Evolutionary conservation across 2,113 vertebrate species (phyloP).

Genomic region (Seriola rivoliana): DNA sequence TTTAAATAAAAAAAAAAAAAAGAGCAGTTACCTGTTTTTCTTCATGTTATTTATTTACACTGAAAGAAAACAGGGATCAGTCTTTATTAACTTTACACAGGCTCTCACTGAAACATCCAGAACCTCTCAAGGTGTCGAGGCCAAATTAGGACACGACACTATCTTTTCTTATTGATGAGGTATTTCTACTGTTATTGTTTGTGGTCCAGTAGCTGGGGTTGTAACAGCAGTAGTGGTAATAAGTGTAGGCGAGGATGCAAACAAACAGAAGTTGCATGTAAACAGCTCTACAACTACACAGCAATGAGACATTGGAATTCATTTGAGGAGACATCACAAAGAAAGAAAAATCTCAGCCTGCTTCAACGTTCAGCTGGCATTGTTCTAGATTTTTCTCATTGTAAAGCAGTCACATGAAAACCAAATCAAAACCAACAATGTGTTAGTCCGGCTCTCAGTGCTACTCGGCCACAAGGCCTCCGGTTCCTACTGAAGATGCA

Average conservation of each 20-base stretch:
- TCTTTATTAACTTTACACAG: background rate
- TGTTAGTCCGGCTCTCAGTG: background rate
- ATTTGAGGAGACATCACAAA: background rate
- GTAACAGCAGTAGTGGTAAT: background rate
- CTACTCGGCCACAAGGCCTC: too few relatives aligned
- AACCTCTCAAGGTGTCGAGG: background rate
- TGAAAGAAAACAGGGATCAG: background rate
- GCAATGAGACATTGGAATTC: background rate
- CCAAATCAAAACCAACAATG: background rate
- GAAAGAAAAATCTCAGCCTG: background rate
- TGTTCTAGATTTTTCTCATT: background rate
- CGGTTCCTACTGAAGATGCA: too few relatives aligned
- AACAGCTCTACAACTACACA: background rate
- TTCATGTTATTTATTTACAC: conserved; percentile 9
- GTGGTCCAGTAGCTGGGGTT: background rate
- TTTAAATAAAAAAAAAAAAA: conserved; percentile 19
- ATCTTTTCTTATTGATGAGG: background rate
- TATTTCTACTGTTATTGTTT: background rate
- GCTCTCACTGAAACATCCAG: too few relatives aligned
- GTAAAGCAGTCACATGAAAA: background rate
- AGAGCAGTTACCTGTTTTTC: conserved; percentile 34
- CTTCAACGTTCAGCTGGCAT: background rate
- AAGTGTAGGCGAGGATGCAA: background rate
- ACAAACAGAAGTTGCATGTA: background rate
- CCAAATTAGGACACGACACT: background rate